phyloP scores from a whole-genome alignment of 2,797 vertebrate genomes.

The Perdix hodgsoniae region DNA sequence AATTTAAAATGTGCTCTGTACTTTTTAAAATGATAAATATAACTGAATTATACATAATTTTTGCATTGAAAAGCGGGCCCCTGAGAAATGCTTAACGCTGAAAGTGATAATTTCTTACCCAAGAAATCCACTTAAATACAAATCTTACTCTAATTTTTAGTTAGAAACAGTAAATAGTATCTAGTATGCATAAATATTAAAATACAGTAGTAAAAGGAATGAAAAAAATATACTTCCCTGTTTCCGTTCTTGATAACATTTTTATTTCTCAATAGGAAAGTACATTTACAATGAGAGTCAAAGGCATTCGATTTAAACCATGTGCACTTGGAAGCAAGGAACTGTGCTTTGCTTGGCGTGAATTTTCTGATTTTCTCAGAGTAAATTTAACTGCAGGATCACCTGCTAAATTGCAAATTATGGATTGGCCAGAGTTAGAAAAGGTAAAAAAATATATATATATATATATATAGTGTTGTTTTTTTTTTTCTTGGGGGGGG shows the following conservation, averaged over 20 bases:
- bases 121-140: neutral
- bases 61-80: neutral
- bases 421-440: conserved; percentile 81
- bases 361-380: conserved; percentile 80
- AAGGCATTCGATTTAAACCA: conserved; percentile 83
- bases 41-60: neutral
- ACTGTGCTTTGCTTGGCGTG: conserved; percentile 87
- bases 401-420: conserved; percentile 83
- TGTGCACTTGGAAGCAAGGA: conserved; percentile 85
- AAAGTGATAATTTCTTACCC: neutral
- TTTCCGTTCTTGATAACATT: neutral
- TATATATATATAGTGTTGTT: too few species aligned
- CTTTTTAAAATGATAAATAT: neutral
- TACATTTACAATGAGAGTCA: conserved; percentile 79
- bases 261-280: conserved; percentile 80
- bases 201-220: neutral
- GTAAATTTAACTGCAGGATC: conserved; percentile 86
- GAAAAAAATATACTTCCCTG: neutral
- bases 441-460: conserved; percentile 84
- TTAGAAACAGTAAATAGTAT: neutral
- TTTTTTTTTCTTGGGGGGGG: too few species aligned
- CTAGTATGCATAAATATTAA: neutral
- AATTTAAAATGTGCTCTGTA: neutral
- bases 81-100: neutral
- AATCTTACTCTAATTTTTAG: neutral